Evolutionary conservation across 2,113 vertebrate genomes (phyloP).

Genomic region (Balaenoptera acutorostrata): DNA sequence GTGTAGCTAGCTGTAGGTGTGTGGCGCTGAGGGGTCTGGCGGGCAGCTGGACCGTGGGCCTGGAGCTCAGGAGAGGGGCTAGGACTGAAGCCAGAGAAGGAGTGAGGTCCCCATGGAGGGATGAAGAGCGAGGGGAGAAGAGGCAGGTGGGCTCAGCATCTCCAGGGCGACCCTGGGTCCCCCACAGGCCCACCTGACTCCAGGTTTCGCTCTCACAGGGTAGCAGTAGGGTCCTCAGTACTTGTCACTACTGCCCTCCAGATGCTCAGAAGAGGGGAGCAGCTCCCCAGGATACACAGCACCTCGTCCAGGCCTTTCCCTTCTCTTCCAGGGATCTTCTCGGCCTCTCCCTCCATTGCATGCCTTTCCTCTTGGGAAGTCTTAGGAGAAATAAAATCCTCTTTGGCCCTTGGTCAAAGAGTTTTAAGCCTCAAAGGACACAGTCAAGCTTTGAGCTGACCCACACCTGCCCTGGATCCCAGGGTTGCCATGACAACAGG

Average conservation of each 20-base stretch:
- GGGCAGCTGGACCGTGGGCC: background rate
- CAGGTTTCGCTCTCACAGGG: background rate
- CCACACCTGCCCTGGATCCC: background rate
- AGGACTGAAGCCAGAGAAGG: background rate
- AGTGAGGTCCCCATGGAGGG: background rate
- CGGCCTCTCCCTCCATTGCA: background rate
- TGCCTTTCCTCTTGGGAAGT: background rate
- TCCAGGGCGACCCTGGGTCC: background rate
- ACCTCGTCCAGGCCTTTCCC: background rate
- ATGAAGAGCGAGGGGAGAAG: background rate
- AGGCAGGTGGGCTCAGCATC: background rate
- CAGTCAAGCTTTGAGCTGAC: slow-evolving; percentile 35
- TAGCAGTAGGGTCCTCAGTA: background rate
- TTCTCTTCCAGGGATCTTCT: background rate
- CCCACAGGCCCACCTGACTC: background rate
- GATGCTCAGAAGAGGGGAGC: background rate
- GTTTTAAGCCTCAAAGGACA: slow-evolving; percentile 65
- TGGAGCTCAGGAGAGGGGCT: background rate
- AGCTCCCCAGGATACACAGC: rapidly evolving
- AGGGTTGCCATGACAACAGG: background rate
- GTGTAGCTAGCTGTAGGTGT: rapidly evolving
- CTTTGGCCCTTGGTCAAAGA: slow-evolving; percentile 57
- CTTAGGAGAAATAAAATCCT: slow-evolving; percentile 36
- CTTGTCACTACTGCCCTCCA: background rate
- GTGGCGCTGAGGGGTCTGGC: background rate